Evolutionary conservation across 2,797 vertebrate genomes (phyloP), one percentile per base, ranked within the genome.

Genomic region (Sebastes jordani): DNA sequence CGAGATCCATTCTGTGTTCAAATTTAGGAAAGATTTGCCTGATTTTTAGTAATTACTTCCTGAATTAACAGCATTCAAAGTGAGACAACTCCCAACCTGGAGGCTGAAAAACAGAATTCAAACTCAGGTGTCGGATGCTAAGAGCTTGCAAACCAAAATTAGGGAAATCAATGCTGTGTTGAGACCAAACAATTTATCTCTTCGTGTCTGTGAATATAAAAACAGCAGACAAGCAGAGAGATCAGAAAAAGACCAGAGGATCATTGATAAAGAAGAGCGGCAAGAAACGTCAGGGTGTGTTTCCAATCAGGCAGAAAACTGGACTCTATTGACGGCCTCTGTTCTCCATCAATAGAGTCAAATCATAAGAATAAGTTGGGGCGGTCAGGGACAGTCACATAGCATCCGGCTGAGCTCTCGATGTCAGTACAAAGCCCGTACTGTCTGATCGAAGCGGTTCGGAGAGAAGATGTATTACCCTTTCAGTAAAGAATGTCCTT

Each of bases 401-500:
- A 84, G 84, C 89, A 88, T 88, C 89, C 71, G 83, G 84, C 78
- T 80, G 71, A 77, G 64, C 69, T 79, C 70, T 84, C 5, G 23
- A 70, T 27, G 56, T 71, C 73, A 85, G 71, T 49, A 86, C 86
- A 91, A 82, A 77, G 88, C 68, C 75, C 1, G 76, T 7, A 80
- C 74, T 82, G 87, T 88, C 85, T 34, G 66, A 77, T 85, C 73
- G 74, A 80, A 90, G 84, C 23, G 71, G 78, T 84, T 85, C 59
- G 86, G 83, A 90, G 81, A 91, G 80, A 82, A 90, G 89, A 89
- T 83, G 66, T 9, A 93, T 96, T 96, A 95, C 95, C 96, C 95
- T 96, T 93, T 96, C 87, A 96, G 93, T 92, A 96, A 95, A 93
- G 94, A 95, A 95, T 96, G 95, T 96, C 96, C 95, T 96, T 96